These are phyloP conservation scores for Gambusia yucatana DNA, from an alignment of 2,797 vertebrate species.

Conservation along the genomic window DNA sequence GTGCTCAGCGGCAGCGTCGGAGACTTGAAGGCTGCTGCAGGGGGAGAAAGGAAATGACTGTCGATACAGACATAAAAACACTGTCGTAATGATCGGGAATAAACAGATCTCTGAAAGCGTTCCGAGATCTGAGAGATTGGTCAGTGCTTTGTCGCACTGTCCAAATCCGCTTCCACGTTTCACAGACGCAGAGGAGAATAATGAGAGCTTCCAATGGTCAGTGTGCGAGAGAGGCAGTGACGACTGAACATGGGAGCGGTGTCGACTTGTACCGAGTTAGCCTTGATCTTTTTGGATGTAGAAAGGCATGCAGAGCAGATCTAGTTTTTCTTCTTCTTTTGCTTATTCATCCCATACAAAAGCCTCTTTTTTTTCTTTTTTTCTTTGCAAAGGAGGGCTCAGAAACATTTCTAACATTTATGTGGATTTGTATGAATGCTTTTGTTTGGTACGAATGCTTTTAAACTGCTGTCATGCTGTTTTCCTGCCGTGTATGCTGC, in stretches of 20 bases:
- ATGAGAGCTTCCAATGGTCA: conserved; percentile 49
- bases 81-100: conserved; percentile 69
- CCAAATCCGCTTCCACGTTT: conserved; percentile 62
- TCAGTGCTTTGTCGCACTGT: conserved; percentile 42
- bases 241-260: conserved; percentile 42
- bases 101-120: conserved; percentile 54
- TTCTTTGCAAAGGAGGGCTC: conserved; percentile 53
- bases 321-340: conserved; percentile 65
- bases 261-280: conserved; percentile 53
- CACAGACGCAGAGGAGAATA: conserved; percentile 40
- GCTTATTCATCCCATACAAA: conserved; percentile 56
- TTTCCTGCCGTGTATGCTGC: conserved; percentile 1
- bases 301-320: conserved; percentile 46
- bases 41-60: conserved; percentile 69
- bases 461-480: conserved; percentile 54
- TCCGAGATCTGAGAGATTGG: conserved; percentile 51
- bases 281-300: conserved; percentile 52
- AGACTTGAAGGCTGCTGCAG: conserved; percentile 67
- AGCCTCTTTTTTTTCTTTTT: conserved; percentile 19
- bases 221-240: conserved; percentile 38
- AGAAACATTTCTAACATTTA: conserved; percentile 69
- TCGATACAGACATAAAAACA: conserved; percentile 67
- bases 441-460: conserved; percentile 59
- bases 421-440: conserved; percentile 72
- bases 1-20: conserved; percentile 60